Base-by-base conservation (phyloP, 2,797 vertebrate genomes). In the Pseudotriccus pelzelni region DNA sequence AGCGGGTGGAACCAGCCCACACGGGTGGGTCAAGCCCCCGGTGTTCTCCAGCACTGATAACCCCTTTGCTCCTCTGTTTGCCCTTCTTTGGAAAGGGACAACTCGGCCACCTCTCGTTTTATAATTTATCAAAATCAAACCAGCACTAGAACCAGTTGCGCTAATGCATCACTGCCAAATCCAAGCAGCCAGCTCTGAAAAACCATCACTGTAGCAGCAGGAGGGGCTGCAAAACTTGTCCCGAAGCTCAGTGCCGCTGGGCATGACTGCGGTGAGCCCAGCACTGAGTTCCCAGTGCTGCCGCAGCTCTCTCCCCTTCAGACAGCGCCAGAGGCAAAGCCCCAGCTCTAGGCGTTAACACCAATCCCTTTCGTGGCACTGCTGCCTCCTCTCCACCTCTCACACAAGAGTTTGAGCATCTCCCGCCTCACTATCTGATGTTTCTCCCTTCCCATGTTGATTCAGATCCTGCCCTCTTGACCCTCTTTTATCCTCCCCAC, bases 401-500 rank as follows among this genome's bases (percentile, higher is more conserved):
- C 90, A 3, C 66, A 10, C 49, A 30, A 55, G 10, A 3, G 34
- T 66, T 17, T 14, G 36, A 18, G 19, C 52, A 49, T 24, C 56
- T 23, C 79, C 56, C 53, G 8, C 21, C 72, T 67, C 37, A 0
- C 68, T 66, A 59, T 50, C 79, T 67, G 55, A 56, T 34, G 68
- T 28, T 83, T 80, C 80, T 93, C 90, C 74, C 74, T 88, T 94
- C 84, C 92, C 67, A 1, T 82, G 94, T 84, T 94, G 91, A 91
- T 81, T 97, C 95, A 97, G 85, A 81, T 39, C 74, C 81, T 94
- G 87, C 81, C 90, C 94, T 87, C 87, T 21, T 82, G 94, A 91
- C 91, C 88, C 28, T 59, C 74, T 49, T 93, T 89, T 24, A 94
- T 94, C 92, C 47, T 89, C 93, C 77, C 79, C 70, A 1, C 87